phyloP scores from a whole-genome alignment of 2,888 invertebrate species.

The Leptinotarsa haldemani region DNA sequence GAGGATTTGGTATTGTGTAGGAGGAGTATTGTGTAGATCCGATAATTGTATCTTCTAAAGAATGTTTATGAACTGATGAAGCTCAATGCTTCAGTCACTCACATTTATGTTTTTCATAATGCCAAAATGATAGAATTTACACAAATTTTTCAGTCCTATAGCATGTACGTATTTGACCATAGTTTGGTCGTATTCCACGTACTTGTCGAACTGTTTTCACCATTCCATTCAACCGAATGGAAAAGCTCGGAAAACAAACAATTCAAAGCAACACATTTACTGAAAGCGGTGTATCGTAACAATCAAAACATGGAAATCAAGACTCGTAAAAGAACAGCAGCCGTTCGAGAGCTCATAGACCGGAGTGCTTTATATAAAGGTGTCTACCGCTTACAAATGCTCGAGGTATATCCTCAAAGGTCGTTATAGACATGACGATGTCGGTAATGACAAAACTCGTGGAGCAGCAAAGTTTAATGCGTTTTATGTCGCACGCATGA shows the following conservation, averaged over 20 bases:
- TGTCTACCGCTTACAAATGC: constrained; percentile 48
- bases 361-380: constrained; percentile 46
- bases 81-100: too few relatives aligned
- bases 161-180: too few relatives aligned
- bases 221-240: constrained; percentile 9
- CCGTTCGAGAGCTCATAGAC: constrained; percentile 37
- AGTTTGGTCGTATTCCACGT: constrained; percentile 9
- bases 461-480: constrained; percentile 55
- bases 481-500: constrained; percentile 46
- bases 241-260: constrained; percentile 17
- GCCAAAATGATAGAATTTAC: too few relatives aligned
- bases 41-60: too few relatives aligned
- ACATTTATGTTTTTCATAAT: too few relatives aligned
- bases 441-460: constrained; percentile 51
- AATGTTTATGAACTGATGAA: too few relatives aligned
- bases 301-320: constrained; percentile 45
- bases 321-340: constrained; percentile 49
- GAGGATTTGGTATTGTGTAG: too few relatives aligned
- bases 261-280: constrained; percentile 17
- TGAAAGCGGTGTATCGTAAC: constrained; percentile 17
- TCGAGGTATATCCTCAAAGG: constrained; percentile 48
- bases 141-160: too few relatives aligned
- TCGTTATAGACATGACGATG: constrained; percentile 50
- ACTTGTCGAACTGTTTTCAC: constrained; percentile 9
- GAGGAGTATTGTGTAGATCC: too few relatives aligned